Conservation (phyloP, 1,140 invertebrate genomes). For the Pseudomyrmex cubaensis region DNA sequence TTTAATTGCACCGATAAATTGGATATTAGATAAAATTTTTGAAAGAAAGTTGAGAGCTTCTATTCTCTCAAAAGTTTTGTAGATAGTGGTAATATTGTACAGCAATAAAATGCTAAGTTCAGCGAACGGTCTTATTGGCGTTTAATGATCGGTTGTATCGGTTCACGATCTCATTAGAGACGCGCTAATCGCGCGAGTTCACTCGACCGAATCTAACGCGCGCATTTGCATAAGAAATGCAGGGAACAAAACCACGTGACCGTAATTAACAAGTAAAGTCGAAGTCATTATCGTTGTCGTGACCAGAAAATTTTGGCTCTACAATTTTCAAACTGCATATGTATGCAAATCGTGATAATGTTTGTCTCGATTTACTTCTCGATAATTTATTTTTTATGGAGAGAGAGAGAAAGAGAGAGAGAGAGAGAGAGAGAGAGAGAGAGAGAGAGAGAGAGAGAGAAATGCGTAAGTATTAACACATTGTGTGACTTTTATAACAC, state of each 20-base stretch:
- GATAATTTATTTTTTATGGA: conserved; percentile 55
- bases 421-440: conserved; percentile 31
- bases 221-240: conserved; percentile 58
- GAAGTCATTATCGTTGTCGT: conserved; percentile 50
- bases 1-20: too few relatives aligned
- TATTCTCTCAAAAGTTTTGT: neutral
- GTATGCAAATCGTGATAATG: conserved; percentile 38
- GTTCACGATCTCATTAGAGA: conserved; percentile 49
- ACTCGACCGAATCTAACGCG: conserved; percentile 32
- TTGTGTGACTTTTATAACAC: conserved; percentile 70
- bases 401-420: neutral
- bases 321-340: conserved; percentile 48
- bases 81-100: neutral
- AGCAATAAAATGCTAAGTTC: neutral
- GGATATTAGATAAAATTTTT: too few relatives aligned
- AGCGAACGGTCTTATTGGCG: conserved; percentile 27
- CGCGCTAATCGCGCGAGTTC: conserved; percentile 28
- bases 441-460: conserved; percentile 20
- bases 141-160: conserved; percentile 42
- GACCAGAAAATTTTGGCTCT: conserved; percentile 34
- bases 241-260: neutral
- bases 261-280: conserved; percentile 52
- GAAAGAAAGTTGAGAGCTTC: too few relatives aligned
- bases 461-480: conserved; percentile 72
- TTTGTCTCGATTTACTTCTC: conserved; percentile 39